Conservation (phyloP, 2,113 vertebrate genomes). For the Lonchura striata region DNA sequence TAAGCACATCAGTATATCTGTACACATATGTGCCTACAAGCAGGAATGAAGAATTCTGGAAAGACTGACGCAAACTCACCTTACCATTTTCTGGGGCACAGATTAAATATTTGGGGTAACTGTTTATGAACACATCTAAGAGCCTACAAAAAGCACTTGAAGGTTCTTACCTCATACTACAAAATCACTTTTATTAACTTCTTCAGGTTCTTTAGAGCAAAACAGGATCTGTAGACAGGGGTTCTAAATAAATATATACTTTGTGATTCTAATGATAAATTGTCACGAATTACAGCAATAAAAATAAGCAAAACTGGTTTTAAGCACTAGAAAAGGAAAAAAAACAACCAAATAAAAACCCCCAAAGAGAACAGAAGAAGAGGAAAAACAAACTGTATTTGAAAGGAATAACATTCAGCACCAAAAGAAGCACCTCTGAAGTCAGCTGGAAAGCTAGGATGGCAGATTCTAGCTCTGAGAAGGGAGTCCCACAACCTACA, state of each 20-base stretch:
- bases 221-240: neutral
- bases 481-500: neutral
- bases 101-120: neutral
- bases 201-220: neutral
- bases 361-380: neutral
- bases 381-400: neutral
- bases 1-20: neutral
- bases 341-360: rapidly evolving
- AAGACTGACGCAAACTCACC: rapidly evolving
- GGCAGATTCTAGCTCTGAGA: neutral
- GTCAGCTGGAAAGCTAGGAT: neutral
- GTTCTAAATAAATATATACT: neutral
- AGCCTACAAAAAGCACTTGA: neutral
- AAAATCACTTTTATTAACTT: neutral
- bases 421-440: neutral
- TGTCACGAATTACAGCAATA: neutral
- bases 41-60: neutral
- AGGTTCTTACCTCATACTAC: neutral
- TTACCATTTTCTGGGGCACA: neutral
- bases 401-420: neutral
- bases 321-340: neutral
- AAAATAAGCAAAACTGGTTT: neutral
- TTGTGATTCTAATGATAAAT: neutral
- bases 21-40: rapidly evolving
- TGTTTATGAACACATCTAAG: neutral